Evolutionary conservation across 2,888 invertebrate genomes (phyloP), one percentile per base, ranked within the genome.

Genomic region (Euspilapteryx auroguttella): DNA sequence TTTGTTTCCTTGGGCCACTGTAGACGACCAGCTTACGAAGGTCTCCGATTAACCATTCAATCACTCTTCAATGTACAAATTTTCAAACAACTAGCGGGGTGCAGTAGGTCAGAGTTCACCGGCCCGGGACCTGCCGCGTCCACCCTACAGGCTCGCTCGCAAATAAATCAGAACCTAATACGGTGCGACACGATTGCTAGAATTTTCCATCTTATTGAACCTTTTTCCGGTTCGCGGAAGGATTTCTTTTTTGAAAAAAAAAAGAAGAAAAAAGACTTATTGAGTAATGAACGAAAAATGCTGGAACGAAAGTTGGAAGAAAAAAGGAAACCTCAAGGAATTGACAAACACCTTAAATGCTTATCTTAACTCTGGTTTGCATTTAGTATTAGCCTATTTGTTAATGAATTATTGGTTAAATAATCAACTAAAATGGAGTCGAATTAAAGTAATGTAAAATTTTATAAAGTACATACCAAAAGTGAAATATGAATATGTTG

Each of bases 131-230:
- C 37, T 38, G 34, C 34, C 41, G 45, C 46, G 68, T 64, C 66
- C 68, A 62, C 63, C 66, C 71, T 48, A 40, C 42, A 48, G 47
- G 38, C 42, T 52, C 47, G 48, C 47, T 54, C 41, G 42, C 50
- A 54, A 57, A 73, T 71, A 73, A 69, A 73, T 71, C 73, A 73
- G 62, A 64, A 58, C 61, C 55, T 62, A 63, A 66, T 66, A 64
- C 56, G 47, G 54, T 55, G 54, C 53, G 59, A 65, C 59, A 57
- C 50, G 56, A 62, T 57, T 58, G 56, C 52, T 54, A 59, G 61
- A 55, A 52, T 65, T 65, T 69, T 65, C 57, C 55, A 52, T 45
- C 47, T 61, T 64, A 65, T 65, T 68, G 55, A 57, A 55, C 57
- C 43, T 55, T 51, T 54, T 51, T 43, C 45, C 44, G 36, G 39